Evolutionary conservation across 2,888 invertebrate species (phyloP), one percentile per base, ranked within the genome.

Genomic region (Ceraclea dissimilis): DNA sequence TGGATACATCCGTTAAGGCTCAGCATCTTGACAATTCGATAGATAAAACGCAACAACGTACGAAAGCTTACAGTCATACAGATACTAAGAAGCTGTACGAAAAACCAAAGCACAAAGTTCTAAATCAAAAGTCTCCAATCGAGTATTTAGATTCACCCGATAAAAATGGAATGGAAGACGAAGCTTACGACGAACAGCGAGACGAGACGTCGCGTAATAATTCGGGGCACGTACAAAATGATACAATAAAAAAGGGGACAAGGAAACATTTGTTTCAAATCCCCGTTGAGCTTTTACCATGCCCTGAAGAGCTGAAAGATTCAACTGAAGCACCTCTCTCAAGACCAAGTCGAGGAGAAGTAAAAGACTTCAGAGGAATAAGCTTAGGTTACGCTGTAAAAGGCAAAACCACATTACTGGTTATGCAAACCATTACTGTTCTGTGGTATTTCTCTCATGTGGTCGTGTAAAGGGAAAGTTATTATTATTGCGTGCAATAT

Each of bases 291-390:
- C 70, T 75, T 53, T 68, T 83, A 54, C 83, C 83, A 18, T 83
- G 83, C 66, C 81, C 82, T 53, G 79, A 79, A 60, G 79, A 79
- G 52, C 70, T 79, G n/a, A 81, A 79, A 65, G 82, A 79, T 65
- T 81, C 82, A 49, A 82, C 82, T 18, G 82, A 82, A 20, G 59
- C 62, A 5, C 62, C 62, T 4, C 52, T 62, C 13, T 56, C 60
- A 20, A 58, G 62, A 22, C 62, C 62, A 2, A 62, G 62, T 43
- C 53, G 62, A 2, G 62, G 58, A 5, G 62, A 60, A 44, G 62
- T 62, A n/a, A 62, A 62, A 34, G 62, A 62, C 39, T 57, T 60
- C 51, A 51, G 62, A 52, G 58, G 60, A 17, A 17, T 52, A 10
- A 57, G 43, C 39, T 19, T 47, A 39, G 57, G 51, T 1, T 44